These are phyloP conservation scores for Orcinus orca DNA, from an alignment of 2,113 vertebrate genomes.

Conservation along the genomic window DNA sequence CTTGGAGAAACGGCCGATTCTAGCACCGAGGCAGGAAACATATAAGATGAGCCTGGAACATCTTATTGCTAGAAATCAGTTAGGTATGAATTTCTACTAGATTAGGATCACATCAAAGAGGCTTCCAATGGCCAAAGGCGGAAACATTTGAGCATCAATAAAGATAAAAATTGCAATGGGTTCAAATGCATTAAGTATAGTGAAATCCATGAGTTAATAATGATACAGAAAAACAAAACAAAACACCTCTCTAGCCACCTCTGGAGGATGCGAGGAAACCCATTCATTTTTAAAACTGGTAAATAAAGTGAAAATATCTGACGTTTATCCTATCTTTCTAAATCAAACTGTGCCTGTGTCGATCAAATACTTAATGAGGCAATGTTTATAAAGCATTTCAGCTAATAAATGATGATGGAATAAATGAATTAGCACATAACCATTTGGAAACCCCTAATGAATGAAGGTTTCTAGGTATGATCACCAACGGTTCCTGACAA, in stretches of 20 bases:
- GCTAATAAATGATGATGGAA: neutral
- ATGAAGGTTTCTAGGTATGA: neutral
- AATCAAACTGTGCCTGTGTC: neutral
- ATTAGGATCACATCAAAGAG: neutral
- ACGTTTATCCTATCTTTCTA: neutral
- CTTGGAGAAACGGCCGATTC: neutral
- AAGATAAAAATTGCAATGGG: neutral
- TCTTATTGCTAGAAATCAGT: neutral
- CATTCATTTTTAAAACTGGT: conserved; percentile 1
- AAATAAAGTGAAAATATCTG: neutral
- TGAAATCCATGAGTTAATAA: neutral
- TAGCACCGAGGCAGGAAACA: neutral
- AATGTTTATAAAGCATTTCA: neutral
- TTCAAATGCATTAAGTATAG: neutral
- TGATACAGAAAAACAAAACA: neutral
- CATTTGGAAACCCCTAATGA: neutral
- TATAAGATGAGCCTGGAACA: neutral
- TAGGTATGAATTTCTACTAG: neutral
- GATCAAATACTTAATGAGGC: neutral
- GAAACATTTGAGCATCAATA: neutral
- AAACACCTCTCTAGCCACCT: neutral
- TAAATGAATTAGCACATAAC: neutral
- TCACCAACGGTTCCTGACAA: neutral
- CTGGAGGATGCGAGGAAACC: neutral
- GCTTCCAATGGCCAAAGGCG: neutral